Evolutionary conservation across 2,888 invertebrate species (phyloP).

Genomic region (Agonopterix subpropinquella): DNA sequence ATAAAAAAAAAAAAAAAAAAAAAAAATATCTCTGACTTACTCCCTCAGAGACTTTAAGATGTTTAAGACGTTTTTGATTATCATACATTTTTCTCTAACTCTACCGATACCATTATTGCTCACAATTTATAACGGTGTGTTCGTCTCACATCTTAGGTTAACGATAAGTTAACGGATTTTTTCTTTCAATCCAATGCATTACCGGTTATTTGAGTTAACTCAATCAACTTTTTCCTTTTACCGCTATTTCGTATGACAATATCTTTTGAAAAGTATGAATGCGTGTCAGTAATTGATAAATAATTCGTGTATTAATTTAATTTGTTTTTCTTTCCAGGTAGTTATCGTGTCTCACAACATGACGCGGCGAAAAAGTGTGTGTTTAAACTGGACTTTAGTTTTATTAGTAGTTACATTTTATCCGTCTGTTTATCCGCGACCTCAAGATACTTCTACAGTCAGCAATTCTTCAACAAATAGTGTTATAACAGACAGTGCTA

Average conservation of each 20-base stretch:
- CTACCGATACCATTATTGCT: no score
- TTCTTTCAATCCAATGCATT: slow-evolving; percentile 10
- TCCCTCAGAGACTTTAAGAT: no score
- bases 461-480: slow-evolving; percentile 22
- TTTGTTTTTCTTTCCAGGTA: slow-evolving; percentile 57
- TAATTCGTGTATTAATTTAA: neutral
- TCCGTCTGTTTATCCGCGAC: slow-evolving; percentile 50
- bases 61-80: no score
- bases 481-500: slow-evolving; percentile 36
- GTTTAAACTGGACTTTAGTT: slow-evolving; percentile 63
- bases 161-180: slow-evolving; percentile 27
- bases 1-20: no score
- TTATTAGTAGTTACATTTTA: slow-evolving; percentile 53
- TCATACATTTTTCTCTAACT: no score
- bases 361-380: slow-evolving; percentile 62
- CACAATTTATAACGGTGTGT: slow-evolving; percentile 18
- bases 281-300: neutral
- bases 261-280: neutral
- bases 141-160: slow-evolving; percentile 16
- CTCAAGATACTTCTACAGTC: slow-evolving; percentile 39
- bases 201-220: slow-evolving; percentile 11
- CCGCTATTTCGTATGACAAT: neutral
- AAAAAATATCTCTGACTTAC: no score
- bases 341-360: slow-evolving; percentile 36
- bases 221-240: slow-evolving; percentile 6